Conservation (phyloP, 2,113 vertebrate genomes). For the Siniperca knerii region DNA sequence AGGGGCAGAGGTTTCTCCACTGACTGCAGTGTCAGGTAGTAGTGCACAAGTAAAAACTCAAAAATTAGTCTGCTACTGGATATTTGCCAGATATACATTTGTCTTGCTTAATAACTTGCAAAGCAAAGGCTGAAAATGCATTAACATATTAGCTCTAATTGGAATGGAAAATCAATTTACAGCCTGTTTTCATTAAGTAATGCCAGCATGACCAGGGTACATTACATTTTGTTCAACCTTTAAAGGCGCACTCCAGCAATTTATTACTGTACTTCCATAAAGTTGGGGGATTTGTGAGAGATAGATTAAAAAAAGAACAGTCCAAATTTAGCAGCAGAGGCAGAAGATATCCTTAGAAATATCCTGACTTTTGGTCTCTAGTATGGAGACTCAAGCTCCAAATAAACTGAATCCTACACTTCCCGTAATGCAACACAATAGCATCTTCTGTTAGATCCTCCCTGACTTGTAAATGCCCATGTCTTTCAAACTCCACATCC, state of each 20-base stretch:
- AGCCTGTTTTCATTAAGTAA: neutral
- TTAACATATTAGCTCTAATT: neutral
- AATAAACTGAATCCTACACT: neutral
- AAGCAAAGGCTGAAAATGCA: neutral
- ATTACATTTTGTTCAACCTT: neutral
- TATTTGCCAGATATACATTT: neutral
- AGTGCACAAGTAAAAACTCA: neutral
- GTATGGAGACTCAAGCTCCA: neutral
- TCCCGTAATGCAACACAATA: neutral
- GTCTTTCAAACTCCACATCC: neutral
- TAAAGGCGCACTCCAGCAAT: neutral
- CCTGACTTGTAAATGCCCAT: neutral
- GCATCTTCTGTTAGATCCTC: neutral
- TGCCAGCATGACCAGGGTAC: neutral
- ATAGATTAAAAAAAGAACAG: neutral
- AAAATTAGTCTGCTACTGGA: neutral
- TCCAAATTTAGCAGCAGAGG: neutral
- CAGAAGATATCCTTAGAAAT: neutral
- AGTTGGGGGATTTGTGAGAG: neutral
- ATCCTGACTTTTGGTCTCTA: neutral
- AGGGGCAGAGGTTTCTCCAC: constrained; percentile 18
- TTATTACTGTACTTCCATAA: neutral
- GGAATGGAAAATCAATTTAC: neutral
- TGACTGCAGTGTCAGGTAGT: constrained; percentile 16
- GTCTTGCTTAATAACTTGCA: neutral